These are phyloP conservation scores for Rhyzopertha dominica DNA, from an alignment of 1,140 invertebrate genomes.

Conservation along the genomic window DNA sequence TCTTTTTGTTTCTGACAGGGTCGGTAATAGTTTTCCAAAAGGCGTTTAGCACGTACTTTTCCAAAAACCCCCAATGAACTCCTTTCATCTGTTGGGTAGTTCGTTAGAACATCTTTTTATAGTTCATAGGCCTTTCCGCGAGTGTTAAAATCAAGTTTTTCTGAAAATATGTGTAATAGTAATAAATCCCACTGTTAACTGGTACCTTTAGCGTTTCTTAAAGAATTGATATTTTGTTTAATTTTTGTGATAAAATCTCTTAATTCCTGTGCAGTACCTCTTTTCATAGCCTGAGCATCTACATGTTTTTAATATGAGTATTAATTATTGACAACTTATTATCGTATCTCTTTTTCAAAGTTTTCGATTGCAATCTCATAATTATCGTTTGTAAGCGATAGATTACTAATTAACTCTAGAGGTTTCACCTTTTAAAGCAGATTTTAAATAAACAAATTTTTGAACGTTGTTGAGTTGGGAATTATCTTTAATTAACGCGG, in stretches of 20 bases:
- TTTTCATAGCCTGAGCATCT: not conserved
- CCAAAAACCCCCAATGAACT: conserved; percentile 9
- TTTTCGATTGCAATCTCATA: conserved; percentile 4
- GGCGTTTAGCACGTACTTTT: conserved; percentile 9
- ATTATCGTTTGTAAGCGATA: conserved; percentile 5
- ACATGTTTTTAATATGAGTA: conserved; percentile 5
- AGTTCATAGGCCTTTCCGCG: conserved; percentile 7
- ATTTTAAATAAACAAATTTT: conserved; percentile 11
- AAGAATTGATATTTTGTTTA: conserved; percentile 9
- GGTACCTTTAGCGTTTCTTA: conserved; percentile 5
- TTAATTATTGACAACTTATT: conserved; percentile 6
- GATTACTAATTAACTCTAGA: conserved; percentile 5
- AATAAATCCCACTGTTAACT: conserved; percentile 9
- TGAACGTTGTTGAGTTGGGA: conserved; percentile 1
- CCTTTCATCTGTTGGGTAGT: conserved; percentile 5
- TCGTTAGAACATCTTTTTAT: not conserved
- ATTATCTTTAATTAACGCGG: conserved; percentile 6
- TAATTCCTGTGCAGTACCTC: not conserved
- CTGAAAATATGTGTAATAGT: conserved; percentile 1
- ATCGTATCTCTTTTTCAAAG: conserved; percentile 10
- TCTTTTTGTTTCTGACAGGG: too few species aligned
- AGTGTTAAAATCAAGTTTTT: conserved; percentile 7
- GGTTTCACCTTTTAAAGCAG: conserved; percentile 7
- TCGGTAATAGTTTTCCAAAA: conserved; percentile 11
- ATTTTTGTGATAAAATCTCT: conserved; percentile 9